These are phyloP conservation scores for Epirrhoe tristata DNA, from an alignment of 2,888 invertebrate species.

Conservation along the genomic window DNA sequence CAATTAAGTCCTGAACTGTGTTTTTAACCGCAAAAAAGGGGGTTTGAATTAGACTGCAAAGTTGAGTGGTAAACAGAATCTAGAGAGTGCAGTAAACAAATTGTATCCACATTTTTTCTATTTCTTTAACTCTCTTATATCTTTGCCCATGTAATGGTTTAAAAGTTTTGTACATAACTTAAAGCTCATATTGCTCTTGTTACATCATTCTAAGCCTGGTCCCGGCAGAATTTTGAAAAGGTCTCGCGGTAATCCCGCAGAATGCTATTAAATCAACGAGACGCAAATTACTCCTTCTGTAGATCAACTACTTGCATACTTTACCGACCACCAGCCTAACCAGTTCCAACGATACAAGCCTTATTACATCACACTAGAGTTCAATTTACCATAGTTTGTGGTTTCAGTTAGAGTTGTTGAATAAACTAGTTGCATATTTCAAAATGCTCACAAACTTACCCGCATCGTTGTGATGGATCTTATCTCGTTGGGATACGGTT, in stretches of 20 bases:
- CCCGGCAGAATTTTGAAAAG: slow-evolving; percentile 28
- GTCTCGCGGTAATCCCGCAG: slow-evolving; percentile 41
- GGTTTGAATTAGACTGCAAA: too few relatives aligned
- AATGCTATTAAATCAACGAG: slow-evolving; percentile 66
- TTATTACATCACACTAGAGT: slow-evolving; percentile 52
- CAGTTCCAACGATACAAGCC: slow-evolving; percentile 26
- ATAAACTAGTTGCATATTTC: slow-evolving; percentile 78
- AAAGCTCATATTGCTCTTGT: too few relatives aligned
- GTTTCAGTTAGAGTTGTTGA: slow-evolving; percentile 54
- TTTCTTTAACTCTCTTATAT: too few relatives aligned
- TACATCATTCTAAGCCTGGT: neutral
- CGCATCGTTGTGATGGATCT: slow-evolving; percentile 31
- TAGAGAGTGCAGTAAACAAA: too few relatives aligned
- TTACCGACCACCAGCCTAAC: slow-evolving; percentile 48
- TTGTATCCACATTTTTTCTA: too few relatives aligned
- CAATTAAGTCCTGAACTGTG: too few relatives aligned
- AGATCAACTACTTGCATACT: slow-evolving; percentile 64
- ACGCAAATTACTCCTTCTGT: slow-evolving; percentile 59
- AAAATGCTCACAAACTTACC: slow-evolving; percentile 54
- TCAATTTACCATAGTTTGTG: slow-evolving; percentile 48
- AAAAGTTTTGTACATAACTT: too few relatives aligned
- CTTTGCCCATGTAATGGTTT: too few relatives aligned
- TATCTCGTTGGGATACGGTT: slow-evolving; percentile 46
- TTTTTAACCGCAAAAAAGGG: too few relatives aligned
- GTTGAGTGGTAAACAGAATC: too few relatives aligned